Base-by-base conservation (phyloP, 2,888 invertebrate species). In the Alsophila aescularia region DNA sequence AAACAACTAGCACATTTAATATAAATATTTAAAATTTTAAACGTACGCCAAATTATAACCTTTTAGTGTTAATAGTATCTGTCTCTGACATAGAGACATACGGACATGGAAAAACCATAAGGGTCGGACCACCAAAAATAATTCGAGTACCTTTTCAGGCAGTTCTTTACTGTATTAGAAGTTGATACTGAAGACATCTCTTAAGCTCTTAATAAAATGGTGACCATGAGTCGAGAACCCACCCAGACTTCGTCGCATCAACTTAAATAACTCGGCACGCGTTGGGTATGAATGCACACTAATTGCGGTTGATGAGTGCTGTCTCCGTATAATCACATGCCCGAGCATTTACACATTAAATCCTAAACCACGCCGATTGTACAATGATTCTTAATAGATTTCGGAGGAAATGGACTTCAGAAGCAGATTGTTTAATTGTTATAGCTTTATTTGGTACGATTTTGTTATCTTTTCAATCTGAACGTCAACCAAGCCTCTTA, bases 201-300 rank as follows among this genome's bases (percentile, higher is more conserved):
- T 52, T 32, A 27, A 37, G 14, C 24, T 42, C 15, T 45, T 52
- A 42, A 49, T 50, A 44, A 55, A 44, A 50, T 50, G 43, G 62
- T 35, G 44, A 44, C 35, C 44, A 72, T 66, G 74, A 75, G 73
- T 73, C 74, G 73, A 44, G 43, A 45, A 44, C 40, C 40, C 50
- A 41, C 36, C 32, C 45, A 44, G 41, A 14, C 41, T 36, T 34
- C 73, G 60, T 13, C 43, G 67, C 69, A 72, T 63, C 72, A 70
- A 73, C 75, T 77, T 74, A 69, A 73, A 73, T 75, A 72, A 62
- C 76, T 62, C 68, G 78, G 85, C 86, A 86, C 84, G 85, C 80
- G 83, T 81, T 73, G 69, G 67, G 72, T 67, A 72, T 86, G 77
- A 86, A 87, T 87, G 84, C 78, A 67, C 79, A 77, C 76, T 86